A percentile compares a stretch with the other conserved stretches of the same genome.
Conservation (phyloP, 2,113 vertebrate species). For the Perccottus glenii region DNA sequence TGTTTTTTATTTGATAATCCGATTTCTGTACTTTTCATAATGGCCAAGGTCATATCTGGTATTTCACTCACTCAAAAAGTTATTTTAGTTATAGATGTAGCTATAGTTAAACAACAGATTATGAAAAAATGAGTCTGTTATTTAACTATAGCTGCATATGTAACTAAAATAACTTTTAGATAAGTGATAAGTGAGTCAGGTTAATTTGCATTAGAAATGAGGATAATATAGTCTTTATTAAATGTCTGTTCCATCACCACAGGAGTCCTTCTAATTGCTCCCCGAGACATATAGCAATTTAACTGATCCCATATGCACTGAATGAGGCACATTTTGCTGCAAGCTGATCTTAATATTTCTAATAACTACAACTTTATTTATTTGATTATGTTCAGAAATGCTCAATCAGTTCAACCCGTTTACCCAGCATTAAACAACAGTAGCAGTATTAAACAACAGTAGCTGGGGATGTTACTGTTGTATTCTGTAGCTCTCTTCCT, state of each 20-base stretch:
- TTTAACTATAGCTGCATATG: no score
- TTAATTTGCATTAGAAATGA: constrained; percentile 69
- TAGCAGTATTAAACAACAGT: constrained; percentile 25
- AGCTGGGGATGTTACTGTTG: constrained; percentile 24
- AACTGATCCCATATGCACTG: constrained; percentile 56
- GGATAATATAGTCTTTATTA: constrained; percentile 66
- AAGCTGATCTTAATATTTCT: constrained; percentile 22
- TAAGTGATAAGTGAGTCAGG: not conserved
- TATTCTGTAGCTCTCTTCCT: constrained; percentile 46
- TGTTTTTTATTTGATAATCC: not conserved
- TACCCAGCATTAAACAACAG: constrained; percentile 28
- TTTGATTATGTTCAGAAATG: constrained; percentile 23
- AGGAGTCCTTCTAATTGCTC: constrained; percentile 66
- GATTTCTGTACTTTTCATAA: not conserved
- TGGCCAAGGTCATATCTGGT: not conserved
- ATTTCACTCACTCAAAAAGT: not conserved
- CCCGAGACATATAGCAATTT: constrained; percentile 64
- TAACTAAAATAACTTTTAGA: no score
- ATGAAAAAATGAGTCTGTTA: no score
- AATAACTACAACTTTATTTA: constrained; percentile 31
- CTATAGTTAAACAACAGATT: no score
- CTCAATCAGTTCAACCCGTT: constrained; percentile 28
- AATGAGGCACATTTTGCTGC: constrained; percentile 22
- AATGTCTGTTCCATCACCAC: constrained; percentile 56
- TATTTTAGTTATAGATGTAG: not conserved